phyloP scores from a whole-genome alignment of 2,113 vertebrate species.

The Xyliphius kryptos region DNA sequence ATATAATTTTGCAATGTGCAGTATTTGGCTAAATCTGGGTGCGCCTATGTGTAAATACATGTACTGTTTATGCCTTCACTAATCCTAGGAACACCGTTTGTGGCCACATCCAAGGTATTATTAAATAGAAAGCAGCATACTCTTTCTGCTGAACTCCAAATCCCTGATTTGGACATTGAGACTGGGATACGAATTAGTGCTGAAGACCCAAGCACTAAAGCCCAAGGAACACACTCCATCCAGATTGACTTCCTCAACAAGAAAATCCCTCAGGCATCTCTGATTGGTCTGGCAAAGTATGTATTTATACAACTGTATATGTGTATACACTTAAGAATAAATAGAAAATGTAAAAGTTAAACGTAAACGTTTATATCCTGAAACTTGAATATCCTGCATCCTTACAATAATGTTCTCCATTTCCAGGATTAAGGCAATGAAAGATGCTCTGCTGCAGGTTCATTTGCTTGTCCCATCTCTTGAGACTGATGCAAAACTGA shows the following conservation, averaged over 20 bases:
- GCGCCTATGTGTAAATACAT: too few relatives aligned
- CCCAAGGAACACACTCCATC: conserved; percentile 65
- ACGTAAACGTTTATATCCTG: not conserved
- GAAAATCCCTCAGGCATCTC: conserved; percentile 71
- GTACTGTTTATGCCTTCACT: not conserved
- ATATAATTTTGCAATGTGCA: too few relatives aligned
- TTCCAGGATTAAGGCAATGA: conserved; percentile 61
- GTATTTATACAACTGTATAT: conserved; percentile 37
- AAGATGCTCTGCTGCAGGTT: conserved; percentile 68
- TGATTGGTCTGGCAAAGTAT: conserved; percentile 78
- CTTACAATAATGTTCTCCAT: too few relatives aligned
- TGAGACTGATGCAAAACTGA: conserved; percentile 64
- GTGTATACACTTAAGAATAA: not conserved
- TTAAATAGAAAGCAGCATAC: conserved; percentile 71
- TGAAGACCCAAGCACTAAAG: conserved; percentile 57
- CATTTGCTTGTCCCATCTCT: conserved; percentile 71
- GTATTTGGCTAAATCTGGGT: too few relatives aligned
- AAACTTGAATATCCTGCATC: not conserved
- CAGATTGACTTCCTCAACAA: conserved; percentile 77
- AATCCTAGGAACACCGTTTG: conserved; percentile 64
- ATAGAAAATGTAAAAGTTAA: not conserved
- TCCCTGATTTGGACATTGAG: conserved; percentile 73
- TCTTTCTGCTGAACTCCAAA: conserved; percentile 70
- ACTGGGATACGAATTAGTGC: conserved; percentile 73
- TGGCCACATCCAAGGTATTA: conserved; percentile 65